A percentile compares a stretch with the other conserved stretches of the same genome.
Conservation (phyloP, 2,113 vertebrate species). For the Pygoscelis adeliae region DNA sequence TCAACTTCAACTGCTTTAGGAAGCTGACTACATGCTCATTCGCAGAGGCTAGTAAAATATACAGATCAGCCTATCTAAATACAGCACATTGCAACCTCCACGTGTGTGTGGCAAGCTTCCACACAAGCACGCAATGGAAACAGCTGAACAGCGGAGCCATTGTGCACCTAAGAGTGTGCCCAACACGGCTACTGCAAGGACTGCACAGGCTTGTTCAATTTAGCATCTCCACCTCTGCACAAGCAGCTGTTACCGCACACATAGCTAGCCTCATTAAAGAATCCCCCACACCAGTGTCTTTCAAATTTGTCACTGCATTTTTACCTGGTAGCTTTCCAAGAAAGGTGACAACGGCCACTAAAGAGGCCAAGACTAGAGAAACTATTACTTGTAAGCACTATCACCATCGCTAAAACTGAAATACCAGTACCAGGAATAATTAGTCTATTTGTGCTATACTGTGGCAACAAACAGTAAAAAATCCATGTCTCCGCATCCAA, state of each 20-base stretch:
- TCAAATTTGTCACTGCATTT: not conserved
- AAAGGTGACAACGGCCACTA: not conserved
- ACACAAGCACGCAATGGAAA: not conserved
- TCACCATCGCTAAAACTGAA: not conserved
- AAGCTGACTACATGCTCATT: not conserved
- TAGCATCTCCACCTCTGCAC: not conserved
- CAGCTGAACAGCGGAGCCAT: not conserved
- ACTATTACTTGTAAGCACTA: not conserved
- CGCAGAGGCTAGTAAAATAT: not conserved
- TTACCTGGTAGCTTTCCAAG: not conserved
- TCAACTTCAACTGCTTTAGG: not conserved
- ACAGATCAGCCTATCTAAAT: not conserved
- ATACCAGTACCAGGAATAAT: not conserved
- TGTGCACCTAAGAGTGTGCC: not conserved
- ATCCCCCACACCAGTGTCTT: not conserved
- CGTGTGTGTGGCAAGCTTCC: not conserved
- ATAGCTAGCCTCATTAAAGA: not conserved
- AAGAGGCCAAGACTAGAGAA: not conserved
- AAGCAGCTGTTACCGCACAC: fast-evolving
- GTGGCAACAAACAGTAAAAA: not conserved
- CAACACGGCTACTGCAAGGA: not conserved
- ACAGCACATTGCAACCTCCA: not conserved
- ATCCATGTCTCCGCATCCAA: not conserved
- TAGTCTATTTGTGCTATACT: not conserved
- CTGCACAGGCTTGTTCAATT: not conserved